Base-by-base conservation (phyloP, 2,888 invertebrate species). In the Amblyjoppa proteus region DNA sequence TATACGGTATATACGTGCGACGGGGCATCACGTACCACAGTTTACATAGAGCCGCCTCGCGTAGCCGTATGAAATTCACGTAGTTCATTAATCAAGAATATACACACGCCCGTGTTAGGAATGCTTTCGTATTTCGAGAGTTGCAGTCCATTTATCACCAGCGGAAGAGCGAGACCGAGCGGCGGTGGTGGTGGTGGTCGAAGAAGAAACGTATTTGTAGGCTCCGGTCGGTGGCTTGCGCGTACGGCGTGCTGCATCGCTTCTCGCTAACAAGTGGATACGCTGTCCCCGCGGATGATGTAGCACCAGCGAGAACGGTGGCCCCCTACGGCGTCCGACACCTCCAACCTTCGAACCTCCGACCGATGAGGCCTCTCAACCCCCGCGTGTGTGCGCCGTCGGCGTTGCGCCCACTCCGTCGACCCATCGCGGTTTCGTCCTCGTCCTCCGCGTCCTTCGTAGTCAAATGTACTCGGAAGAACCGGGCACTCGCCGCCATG, bases 121-220 rank as follows among this genome's bases (percentile, higher is more conserved):
- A 93, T 93, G 92, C 92, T 90, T 91, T 91, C 87, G 92, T 93
- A 93, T 93, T 93, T 93, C 92, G 93, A 92, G 92, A 91, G 92
- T 92, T 92, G 92, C 91, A 93, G 93, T 93, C 92, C 92, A 93
- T 93, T 93, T 92, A 93, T 93, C 93, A 93, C 89, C 82, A 90
- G 68, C 79, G 74, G 64, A 78, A 76, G 81, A 51, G 51, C 53
- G 66, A 7, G 80, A 64, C 70, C 49, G 66, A 71, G 85, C 16
- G 71, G 81, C 7, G 41, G 45, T 49, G 45, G 45, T 45, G 45
- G 45, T 49, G 56, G 71, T 53, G 58, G 79, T 76, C 51, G 71
- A 80, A 53, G 74, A 83, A 69, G 90, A 92, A 92, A 92, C 92
- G 91, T 92, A 93, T 93, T 93, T 92, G 92, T 93, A 93, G 92